Evolutionary conservation across 2,797 vertebrate species (phyloP), one percentile per base, ranked within the genome.

Genomic region (Ambastaia sidthimunki): DNA sequence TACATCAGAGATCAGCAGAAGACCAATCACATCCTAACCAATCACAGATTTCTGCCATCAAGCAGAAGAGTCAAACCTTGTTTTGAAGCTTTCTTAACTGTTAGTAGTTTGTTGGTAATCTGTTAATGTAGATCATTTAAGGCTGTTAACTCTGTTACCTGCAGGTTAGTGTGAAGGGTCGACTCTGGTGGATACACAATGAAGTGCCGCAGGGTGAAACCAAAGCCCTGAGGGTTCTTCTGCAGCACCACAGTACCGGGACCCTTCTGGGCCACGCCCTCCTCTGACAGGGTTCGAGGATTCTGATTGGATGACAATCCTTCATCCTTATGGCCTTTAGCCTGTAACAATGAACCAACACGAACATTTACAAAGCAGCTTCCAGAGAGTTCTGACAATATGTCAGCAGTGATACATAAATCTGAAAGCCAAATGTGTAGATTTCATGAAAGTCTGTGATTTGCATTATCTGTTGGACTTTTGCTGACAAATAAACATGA

Each of bases 201-300:
- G 91, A 99, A 98, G 89, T 99, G 97, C 0, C 97, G 96, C 41
- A 98, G 90, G 41, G 97, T 99, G 92, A 99, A 99, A 76, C 97
- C 97, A 0, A 98, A 99, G 15, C 96, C 97, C 88, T 97, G 95
- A 0, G 89, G 88, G 86, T 92, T 96, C 88, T 98, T 98, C 78
- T 83, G 94, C 79, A 99, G 94, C 71, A 94, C 90, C 87, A 98
- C 85, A 0, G 96, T 95, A 74, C 88, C 90, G 0, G 94, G 95
- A 1, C 94, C 93, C 60, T 87, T 90, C 94, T 95, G 95, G 3
- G 90, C 89, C 83, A 93, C 63, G 5, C 91, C 86, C 80, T 94
- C 92, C 63, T 92, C 88, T 0, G 91, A 90, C 85, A 88, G 74
- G 0, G 87, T 91, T 87, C 89, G 91, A 6, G 63, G 88, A 74